These are phyloP conservation scores for Troides oblongomaculatus DNA, from an alignment of 2,888 invertebrate genomes.

Conservation along the genomic window DNA sequence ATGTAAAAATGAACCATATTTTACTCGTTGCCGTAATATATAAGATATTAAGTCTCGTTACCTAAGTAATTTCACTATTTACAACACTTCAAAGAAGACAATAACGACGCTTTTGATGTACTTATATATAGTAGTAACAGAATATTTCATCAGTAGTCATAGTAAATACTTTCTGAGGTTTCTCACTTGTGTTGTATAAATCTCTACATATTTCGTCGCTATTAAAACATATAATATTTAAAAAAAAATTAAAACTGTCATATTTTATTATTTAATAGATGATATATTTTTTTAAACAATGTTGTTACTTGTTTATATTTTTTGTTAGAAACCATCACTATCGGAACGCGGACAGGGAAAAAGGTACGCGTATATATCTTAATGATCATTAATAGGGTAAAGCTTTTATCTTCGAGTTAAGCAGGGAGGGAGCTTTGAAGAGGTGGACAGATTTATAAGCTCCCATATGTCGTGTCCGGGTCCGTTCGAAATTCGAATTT, in stretches of 20 bases:
- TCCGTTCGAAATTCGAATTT: slow-evolving; percentile 22
- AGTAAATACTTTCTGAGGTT: too few species aligned
- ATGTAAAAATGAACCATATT: too few species aligned
- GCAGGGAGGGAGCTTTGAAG: neutral
- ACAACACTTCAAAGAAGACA: too few species aligned
- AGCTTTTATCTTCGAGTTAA: neutral
- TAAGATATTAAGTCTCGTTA: too few species aligned
- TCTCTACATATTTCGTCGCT: neutral
- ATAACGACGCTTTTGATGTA: too few species aligned
- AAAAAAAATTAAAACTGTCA: neutral
- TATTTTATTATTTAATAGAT: neutral
- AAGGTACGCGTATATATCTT: neutral
- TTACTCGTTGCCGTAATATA: too few species aligned
- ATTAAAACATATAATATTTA: neutral
- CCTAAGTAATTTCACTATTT: too few species aligned
- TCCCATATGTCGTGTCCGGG: slow-evolving; percentile 3
- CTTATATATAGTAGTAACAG: too few species aligned
- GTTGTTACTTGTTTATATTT: neutral
- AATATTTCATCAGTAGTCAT: too few species aligned
- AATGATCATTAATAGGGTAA: neutral
- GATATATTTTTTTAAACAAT: neutral
- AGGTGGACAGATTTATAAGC: neutral
- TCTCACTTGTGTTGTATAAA: neutral
- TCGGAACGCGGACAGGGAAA: neutral
- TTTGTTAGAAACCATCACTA: too few species aligned